Percentiles rank a stretch among this genome's conserved stretches.
Conservation (phyloP, 2,113 vertebrate species). For the Paramisgurnus dabryanus region DNA sequence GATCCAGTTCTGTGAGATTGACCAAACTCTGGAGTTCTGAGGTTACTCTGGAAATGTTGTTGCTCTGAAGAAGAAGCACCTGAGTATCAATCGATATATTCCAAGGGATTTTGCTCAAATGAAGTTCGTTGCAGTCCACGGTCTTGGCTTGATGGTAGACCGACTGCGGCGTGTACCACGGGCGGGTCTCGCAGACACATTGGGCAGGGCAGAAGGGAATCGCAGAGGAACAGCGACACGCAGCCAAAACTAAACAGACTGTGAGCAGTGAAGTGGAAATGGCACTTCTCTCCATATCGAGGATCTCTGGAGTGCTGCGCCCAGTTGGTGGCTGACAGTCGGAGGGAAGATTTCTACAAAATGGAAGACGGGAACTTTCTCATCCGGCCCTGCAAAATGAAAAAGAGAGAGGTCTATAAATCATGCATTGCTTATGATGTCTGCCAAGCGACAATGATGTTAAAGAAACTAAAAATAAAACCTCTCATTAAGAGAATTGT, state of each 20-base stretch:
- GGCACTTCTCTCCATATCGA: constrained; percentile 57
- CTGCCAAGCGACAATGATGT: neutral
- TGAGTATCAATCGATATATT: constrained; percentile 77
- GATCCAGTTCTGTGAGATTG: constrained; percentile 81
- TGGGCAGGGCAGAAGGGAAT: constrained; percentile 72
- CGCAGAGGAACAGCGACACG: constrained; percentile 49
- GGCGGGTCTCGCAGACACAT: constrained; percentile 82
- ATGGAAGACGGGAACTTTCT: constrained; percentile 31
- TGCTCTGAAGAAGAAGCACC: constrained; percentile 81
- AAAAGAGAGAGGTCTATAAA: constrained; percentile 36
- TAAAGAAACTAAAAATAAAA: neutral
- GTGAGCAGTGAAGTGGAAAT: constrained; percentile 48
- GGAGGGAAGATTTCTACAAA: constrained; percentile 35
- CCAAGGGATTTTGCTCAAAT: constrained; percentile 69
- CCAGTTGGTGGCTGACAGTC: constrained; percentile 35
- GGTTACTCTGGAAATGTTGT: constrained; percentile 77
- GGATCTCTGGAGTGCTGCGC: constrained; percentile 41
- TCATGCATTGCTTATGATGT: constrained; percentile 14
- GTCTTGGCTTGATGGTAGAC: constrained; percentile 79
- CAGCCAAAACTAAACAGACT: constrained; percentile 49
- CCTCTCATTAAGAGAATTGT: too few species aligned
- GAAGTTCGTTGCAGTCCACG: constrained; percentile 81
- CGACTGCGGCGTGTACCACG: constrained; percentile 83
- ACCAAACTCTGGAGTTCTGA: constrained; percentile 72
- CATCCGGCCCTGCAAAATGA: constrained; percentile 52